Evolutionary conservation across 2,888 invertebrate species (phyloP).

Genomic region (Eristalinus aeneus): DNA sequence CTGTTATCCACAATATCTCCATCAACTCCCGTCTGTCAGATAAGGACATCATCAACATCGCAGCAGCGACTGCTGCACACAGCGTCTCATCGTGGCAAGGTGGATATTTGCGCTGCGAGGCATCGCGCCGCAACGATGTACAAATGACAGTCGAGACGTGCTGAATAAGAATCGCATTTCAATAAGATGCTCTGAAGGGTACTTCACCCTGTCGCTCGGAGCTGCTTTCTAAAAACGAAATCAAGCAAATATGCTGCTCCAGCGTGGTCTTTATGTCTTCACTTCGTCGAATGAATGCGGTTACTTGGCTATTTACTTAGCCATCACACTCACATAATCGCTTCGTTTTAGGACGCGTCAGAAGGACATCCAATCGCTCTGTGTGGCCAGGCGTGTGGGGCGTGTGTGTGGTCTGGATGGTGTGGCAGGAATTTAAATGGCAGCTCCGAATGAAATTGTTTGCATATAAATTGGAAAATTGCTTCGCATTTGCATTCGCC

Average conservation of each 20-base stretch:
- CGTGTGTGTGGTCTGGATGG: background rate
- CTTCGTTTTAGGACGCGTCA: constrained; percentile 54
- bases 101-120: background rate
- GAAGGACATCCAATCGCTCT: constrained; percentile 9
- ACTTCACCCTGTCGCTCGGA: background rate
- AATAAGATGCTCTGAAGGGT: background rate
- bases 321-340: constrained; percentile 67
- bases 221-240: constrained; percentile 1
- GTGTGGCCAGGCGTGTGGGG: background rate
- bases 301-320: constrained; percentile 66
- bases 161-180: background rate
- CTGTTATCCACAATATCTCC: background rate
- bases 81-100: background rate
- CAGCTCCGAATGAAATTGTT: constrained; percentile 65
- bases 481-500: constrained; percentile 65
- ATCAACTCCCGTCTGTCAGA: background rate
- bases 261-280: constrained; percentile 2
- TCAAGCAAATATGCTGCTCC: constrained; percentile 26
- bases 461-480: constrained; percentile 70
- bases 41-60: background rate
- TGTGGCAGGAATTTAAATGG: constrained; percentile 59
- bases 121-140: background rate
- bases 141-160: constrained; percentile 13
- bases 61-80: background rate
- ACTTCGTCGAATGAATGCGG: constrained; percentile 38